Base-by-base conservation (phyloP, 2,113 vertebrate genomes). In the Deroptyus accipitrinus region DNA sequence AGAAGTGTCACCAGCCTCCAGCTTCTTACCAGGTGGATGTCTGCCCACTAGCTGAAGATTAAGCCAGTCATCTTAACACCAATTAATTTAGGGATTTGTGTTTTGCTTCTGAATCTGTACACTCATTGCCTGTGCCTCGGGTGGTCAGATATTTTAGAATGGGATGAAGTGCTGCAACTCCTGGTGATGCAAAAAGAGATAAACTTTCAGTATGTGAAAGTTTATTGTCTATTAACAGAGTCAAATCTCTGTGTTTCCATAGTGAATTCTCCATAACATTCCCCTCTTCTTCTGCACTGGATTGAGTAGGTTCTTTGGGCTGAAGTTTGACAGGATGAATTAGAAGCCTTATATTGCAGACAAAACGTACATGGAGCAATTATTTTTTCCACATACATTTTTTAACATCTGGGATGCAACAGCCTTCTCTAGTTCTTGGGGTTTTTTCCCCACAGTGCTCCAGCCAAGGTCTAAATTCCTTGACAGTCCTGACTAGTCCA, bases 91-190 rank as follows among this genome's bases (percentile, higher is more conserved):
- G 2, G 3, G 44, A 69, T 72, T 85, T 86, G 13, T 66, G 25
- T n/a, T 80, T 85, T 24, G 35, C 74, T 88, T 61, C 66, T 4
- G 11, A 81, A 67, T 70, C 41, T 0, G 0, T 62, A n/a, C 0
- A 0, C 68, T 85, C 0, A 0, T 44, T 94, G 46, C 30, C 63
- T 70, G 7, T 89, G 76, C 30, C 31, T 79, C 42, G 27, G 20
- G 25, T 75, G 20, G 35, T 84, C 74, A 51, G 73, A 25, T 54
- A 9, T 74, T 82, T 18, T 85, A 73, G 80, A 73, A 66, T 41
- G 39, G 67, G 11, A 41, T 67, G 55, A 70, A 67, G 25, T 0
- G 0, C 69, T 83, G 2, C 68, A 46, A 54, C 41, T 92, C 19
- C 66, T 87, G 69, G 13, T 1, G 3, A 84, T 23, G 25, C 28